phyloP scores from a whole-genome alignment of 2,797 vertebrate species.

The Neosalanx taihuensis region DNA sequence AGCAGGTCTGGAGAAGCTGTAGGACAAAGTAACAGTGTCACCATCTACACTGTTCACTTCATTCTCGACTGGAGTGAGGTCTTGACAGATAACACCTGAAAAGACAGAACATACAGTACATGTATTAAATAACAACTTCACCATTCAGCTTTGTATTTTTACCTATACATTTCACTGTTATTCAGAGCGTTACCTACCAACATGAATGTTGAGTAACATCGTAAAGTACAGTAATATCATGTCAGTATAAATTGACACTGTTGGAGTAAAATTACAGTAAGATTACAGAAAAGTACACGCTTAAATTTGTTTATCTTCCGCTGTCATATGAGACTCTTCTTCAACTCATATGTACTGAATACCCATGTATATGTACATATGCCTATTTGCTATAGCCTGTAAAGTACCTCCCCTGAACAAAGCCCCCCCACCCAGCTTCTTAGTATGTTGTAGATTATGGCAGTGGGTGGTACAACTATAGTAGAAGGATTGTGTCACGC shows the following conservation, averaged over 20 bases:
- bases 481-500: not conserved
- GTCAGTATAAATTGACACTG: not conserved
- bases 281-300: no score
- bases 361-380: no score
- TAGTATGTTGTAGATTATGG: not conserved
- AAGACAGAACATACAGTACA: not conserved
- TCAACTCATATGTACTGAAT: no score
- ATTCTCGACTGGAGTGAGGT: not conserved
- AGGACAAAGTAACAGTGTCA: slow-evolving; percentile 8
- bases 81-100: not conserved
- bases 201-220: not conserved
- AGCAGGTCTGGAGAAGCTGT: not conserved
- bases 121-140: no score
- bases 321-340: no score
- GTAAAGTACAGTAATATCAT: not conserved
- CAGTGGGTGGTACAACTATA: not conserved
- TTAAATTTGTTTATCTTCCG: no score
- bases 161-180: not conserved
- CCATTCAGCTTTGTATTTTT: not conserved
- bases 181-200: not conserved
- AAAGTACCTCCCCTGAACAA: not conserved
- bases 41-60: not conserved
- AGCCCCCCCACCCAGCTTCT: not conserved
- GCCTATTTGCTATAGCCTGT: not conserved
- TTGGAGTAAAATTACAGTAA: no score